These are phyloP conservation scores for Hyalella azteca DNA, from an alignment of 2,888 invertebrate genomes.

Conservation along the genomic window DNA sequence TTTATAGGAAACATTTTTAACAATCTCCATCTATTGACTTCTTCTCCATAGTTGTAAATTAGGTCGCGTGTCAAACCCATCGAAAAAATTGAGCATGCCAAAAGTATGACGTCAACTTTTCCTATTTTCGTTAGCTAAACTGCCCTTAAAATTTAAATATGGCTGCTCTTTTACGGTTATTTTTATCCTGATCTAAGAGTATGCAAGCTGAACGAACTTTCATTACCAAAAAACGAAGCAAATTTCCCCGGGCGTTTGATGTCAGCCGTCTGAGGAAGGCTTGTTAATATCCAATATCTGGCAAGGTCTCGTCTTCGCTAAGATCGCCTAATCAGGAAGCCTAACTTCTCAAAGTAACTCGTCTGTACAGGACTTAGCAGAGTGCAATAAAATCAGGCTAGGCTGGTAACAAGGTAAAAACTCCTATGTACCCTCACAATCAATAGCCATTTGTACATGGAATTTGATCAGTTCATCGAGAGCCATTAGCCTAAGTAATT, in stretches of 20 bases:
- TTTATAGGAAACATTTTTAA: too few relatives aligned
- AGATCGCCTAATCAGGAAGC: neutral
- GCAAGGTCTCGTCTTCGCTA: neutral
- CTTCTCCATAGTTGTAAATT: too few relatives aligned
- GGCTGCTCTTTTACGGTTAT: too few relatives aligned
- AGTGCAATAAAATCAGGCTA: neutral
- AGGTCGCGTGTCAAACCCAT: too few relatives aligned
- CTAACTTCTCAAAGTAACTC: slow-evolving; percentile 7
- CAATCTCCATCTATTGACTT: too few relatives aligned
- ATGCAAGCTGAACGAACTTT: too few relatives aligned
- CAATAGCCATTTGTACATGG: slow-evolving; percentile 3
- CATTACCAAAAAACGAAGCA: neutral
- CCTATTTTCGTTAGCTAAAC: too few relatives aligned
- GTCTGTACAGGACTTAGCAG: neutral
- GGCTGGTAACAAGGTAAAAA: neutral
- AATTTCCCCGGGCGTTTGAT: neutral
- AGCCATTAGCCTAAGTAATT: slow-evolving; percentile 34
- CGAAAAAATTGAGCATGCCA: too few relatives aligned
- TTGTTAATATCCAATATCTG: slow-evolving; percentile 13
- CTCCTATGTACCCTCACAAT: neutral
- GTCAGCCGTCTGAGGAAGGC: neutral
- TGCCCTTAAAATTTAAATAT: too few relatives aligned
- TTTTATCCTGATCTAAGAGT: too few relatives aligned
- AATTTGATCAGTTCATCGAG: slow-evolving; percentile 25
- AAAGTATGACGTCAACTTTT: too few relatives aligned